Percentiles rank a stretch among this genome's conserved stretches.
Evolutionary conservation across 2,113 vertebrate genomes (phyloP).

Genomic region (Mustela nigripes): DNA sequence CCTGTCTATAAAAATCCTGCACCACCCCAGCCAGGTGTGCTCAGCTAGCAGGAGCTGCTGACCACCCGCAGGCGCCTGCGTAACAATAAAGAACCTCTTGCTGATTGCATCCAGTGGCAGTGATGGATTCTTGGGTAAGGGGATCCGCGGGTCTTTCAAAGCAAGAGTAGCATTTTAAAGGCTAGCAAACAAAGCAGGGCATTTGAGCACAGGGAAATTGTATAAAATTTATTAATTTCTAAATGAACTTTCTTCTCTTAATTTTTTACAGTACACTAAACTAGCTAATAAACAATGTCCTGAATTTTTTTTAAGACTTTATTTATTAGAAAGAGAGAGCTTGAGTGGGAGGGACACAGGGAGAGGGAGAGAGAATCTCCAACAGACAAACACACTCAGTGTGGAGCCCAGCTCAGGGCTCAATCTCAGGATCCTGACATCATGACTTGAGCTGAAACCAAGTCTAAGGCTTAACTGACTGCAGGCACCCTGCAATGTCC

Average conservation of each 20-base stretch:
- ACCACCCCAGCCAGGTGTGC: too few relatives aligned
- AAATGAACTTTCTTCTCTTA: neutral
- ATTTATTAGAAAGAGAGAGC: neutral
- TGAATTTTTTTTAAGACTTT: neutral
- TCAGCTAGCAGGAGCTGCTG: too few relatives aligned
- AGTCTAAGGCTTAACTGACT: neutral
- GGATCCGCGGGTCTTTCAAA: too few relatives aligned
- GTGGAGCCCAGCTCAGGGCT: neutral
- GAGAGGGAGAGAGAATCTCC: neutral
- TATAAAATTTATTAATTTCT: constrained; percentile 33
- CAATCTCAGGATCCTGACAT: neutral
- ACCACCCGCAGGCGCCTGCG: too few relatives aligned
- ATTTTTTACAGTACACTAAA: neutral
- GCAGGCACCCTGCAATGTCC: neutral
- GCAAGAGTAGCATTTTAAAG: neutral
- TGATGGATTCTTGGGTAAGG: too few relatives aligned
- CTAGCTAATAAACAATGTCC: neutral
- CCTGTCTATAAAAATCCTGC: too few relatives aligned
- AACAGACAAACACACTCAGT: neutral
- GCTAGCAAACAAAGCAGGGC: neutral
- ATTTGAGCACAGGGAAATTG: neutral
- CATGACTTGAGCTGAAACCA: neutral
- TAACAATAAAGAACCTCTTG: too few relatives aligned
- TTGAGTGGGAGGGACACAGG: neutral
- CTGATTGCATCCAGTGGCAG: too few relatives aligned